Conservation (phyloP, 2,888 invertebrate species). For the Pollenia angustigena region DNA sequence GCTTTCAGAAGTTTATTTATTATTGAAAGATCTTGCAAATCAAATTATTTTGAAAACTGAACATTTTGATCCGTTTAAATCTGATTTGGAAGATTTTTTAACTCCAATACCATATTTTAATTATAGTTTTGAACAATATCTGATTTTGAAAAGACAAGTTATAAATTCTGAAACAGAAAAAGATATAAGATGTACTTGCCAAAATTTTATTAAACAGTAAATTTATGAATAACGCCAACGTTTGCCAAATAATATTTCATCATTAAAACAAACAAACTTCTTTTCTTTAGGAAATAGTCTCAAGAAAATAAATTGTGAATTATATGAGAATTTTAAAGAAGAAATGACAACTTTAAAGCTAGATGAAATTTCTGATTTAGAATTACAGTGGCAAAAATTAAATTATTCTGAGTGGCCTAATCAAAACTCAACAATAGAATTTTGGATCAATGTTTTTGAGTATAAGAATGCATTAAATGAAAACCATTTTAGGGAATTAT, state of each 20-base stretch:
- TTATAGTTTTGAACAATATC: too few species aligned
- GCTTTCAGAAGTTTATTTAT: too few species aligned
- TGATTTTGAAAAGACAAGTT: background rate
- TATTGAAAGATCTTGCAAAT: too few species aligned
- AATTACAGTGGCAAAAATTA: constrained; percentile 6
- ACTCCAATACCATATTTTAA: too few species aligned
- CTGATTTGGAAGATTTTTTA: too few species aligned
- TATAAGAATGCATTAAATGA: too few species aligned
- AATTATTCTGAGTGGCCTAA: background rate
- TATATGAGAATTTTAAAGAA: constrained; percentile 23
- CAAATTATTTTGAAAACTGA: too few species aligned
- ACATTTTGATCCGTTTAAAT: too few species aligned
- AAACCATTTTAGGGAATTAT: too few species aligned
- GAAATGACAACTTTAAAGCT: background rate
- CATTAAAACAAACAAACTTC: constrained; percentile 12
- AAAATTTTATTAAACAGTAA: constrained; percentile 6
- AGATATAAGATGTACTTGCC: constrained; percentile 8
- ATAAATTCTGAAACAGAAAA: constrained; percentile 22
- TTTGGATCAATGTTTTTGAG: too few species aligned
- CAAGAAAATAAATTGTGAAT: background rate
- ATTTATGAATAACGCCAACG: background rate
- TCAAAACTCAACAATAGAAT: too few species aligned
- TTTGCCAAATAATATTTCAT: background rate
- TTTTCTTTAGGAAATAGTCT: constrained; percentile 6
- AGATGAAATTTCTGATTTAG: constrained; percentile 8